Percentiles rank a stretch among this genome's conserved stretches.
These are phyloP conservation scores for Gisinianus flammeolus DNA, from an alignment of 2,888 invertebrate species.

Conservation along the genomic window DNA sequence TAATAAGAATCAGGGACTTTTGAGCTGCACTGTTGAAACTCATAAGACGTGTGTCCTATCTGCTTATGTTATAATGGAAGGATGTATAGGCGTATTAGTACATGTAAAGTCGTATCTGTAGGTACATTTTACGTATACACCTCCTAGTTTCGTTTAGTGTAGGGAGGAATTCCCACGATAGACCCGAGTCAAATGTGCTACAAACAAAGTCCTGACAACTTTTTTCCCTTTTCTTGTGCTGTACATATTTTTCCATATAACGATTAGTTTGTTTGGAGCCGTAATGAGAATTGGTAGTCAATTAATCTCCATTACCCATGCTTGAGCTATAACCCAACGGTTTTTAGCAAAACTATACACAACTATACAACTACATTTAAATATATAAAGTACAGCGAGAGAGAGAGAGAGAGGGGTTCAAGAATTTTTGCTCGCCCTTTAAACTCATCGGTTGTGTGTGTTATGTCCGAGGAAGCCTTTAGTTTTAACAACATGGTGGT, in stretches of 20 bases:
- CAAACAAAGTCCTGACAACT: constrained; percentile 8
- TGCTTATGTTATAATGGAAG: not conserved
- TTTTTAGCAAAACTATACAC: not conserved
- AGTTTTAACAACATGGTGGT: not conserved
- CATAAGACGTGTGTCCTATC: not conserved
- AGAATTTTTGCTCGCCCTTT: not conserved
- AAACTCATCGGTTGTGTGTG: not conserved
- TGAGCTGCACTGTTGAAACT: not conserved
- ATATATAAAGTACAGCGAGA: not conserved
- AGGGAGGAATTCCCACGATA: constrained; percentile 25
- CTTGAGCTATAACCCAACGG: not conserved
- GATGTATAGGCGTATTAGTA: not conserved
- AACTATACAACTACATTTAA: not conserved
- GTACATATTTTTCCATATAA: not conserved
- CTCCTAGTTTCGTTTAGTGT: not conserved
- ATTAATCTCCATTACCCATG: constrained; percentile 28
- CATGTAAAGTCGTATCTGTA: not conserved
- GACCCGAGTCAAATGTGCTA: not conserved
- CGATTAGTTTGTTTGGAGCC: constrained; percentile 22
- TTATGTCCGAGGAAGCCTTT: not conserved
- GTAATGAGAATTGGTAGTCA: constrained; percentile 28
- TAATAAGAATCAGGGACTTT: no score
- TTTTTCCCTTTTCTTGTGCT: constrained; percentile 6
- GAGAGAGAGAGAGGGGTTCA: not conserved
- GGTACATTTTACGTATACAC: not conserved